Conservation (phyloP, 1,140 invertebrate genomes). For the Sesamia nonagrioides region DNA sequence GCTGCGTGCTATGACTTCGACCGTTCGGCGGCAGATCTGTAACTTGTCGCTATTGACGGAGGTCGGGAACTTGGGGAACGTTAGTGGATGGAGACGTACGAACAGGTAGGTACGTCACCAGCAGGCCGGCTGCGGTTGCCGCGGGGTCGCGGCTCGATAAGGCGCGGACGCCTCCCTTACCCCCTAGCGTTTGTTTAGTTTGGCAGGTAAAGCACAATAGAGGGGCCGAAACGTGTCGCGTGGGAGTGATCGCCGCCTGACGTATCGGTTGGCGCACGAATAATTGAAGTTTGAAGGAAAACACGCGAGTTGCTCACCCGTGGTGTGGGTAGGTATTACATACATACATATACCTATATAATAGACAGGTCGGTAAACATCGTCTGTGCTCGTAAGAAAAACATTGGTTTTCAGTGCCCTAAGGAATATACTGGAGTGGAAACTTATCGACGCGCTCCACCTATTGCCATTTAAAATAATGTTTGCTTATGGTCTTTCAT, state of each 20-base stretch:
- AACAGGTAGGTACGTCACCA: constrained; percentile 54
- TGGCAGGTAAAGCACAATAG: constrained; percentile 71
- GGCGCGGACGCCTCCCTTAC: constrained; percentile 18
- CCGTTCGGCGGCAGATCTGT: constrained; percentile 54
- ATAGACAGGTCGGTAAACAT: constrained; percentile 29
- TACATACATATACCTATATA: no score
- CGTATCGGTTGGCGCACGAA: constrained; percentile 52
- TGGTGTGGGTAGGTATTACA: neutral
- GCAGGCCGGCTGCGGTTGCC: constrained; percentile 55
- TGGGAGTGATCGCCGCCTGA: constrained; percentile 55
- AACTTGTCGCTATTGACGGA: constrained; percentile 60
- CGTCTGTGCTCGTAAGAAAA: constrained; percentile 10
- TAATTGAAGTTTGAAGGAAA: constrained; percentile 55
- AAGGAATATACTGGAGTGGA: neutral
- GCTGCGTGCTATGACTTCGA: constrained; percentile 62
- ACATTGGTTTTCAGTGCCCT: neutral
- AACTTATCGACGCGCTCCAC: neutral
- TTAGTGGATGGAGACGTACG: constrained; percentile 52
- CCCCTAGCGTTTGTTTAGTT: constrained; percentile 72
- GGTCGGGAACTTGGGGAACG: constrained; percentile 59
- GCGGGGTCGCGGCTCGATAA: constrained; percentile 47
- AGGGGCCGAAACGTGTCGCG: constrained; percentile 55
- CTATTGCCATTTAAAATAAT: neutral
- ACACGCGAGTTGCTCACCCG: constrained; percentile 44
- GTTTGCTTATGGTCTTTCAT: neutral